A percentile compares a stretch with the other conserved stretches of the same genome.
These are phyloP conservation scores for Eulemur macaco DNA, from an alignment of 2,113 vertebrate species.

Conservation along the genomic window DNA sequence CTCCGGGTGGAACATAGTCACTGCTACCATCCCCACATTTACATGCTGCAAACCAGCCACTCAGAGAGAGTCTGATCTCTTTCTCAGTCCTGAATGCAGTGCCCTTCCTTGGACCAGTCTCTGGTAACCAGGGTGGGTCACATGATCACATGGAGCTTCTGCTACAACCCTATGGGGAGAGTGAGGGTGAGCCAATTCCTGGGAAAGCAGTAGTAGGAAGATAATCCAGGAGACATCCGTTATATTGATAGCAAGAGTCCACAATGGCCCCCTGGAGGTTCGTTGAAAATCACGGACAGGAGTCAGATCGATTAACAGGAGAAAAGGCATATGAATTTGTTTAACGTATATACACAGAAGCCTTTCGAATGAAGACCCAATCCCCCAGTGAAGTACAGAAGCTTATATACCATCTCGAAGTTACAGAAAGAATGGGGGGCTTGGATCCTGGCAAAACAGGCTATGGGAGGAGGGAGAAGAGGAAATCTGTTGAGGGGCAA, in stretches of 20 bases:
- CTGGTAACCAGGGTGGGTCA: accelerated
- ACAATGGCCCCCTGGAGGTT: neutral
- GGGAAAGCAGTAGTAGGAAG: neutral
- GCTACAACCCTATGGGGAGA: neutral
- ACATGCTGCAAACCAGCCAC: neutral
- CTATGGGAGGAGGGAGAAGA: no score
- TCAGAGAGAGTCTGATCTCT: neutral
- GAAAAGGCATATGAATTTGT: no score
- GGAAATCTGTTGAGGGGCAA: no score
- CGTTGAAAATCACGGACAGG: no score
- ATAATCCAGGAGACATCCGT: neutral
- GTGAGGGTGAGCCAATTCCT: neutral
- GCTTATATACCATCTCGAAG: no score
- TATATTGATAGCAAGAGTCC: neutral
- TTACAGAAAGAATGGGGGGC: no score
- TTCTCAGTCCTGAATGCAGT: neutral
- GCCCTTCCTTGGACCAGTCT: neutral
- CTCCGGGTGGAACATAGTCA: neutral
- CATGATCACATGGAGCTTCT: neutral
- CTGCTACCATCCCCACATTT: neutral
- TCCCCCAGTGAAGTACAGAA: no score
- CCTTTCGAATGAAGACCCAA: no score
- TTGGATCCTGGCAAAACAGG: no score
- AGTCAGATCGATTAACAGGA: no score
- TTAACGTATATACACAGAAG: no score